Conservation (phyloP, 2,888 invertebrate species). For the Cerceris rybyensis region DNA sequence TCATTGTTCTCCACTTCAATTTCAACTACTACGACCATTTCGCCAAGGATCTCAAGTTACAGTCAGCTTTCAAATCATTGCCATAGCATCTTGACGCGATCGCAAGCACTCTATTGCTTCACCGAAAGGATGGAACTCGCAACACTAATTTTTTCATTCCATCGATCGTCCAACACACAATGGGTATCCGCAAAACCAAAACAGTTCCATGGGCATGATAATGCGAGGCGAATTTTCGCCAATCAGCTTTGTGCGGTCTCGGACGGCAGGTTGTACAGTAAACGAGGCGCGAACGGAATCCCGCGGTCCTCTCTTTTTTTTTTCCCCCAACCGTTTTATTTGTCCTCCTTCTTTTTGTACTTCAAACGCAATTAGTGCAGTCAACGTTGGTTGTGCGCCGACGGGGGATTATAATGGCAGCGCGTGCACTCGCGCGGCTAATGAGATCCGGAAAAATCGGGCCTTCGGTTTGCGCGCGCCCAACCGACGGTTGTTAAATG, state of each 20-base stretch:
- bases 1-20: background rate
- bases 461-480: slow-evolving; percentile 61
- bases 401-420: slow-evolving; percentile 67
- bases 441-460: slow-evolving; percentile 71
- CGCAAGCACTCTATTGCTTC: too few relatives aligned
- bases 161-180: slow-evolving; percentile 21
- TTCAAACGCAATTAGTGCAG: slow-evolving; percentile 72
- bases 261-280: slow-evolving; percentile 43
- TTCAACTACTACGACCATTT: background rate
- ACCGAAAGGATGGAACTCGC: background rate
- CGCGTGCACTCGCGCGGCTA: slow-evolving; percentile 67
- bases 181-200: slow-evolving; percentile 42
- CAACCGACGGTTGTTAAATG: slow-evolving; percentile 67
- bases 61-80: too few relatives aligned
- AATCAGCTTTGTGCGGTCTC: slow-evolving; percentile 62
- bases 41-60: too few relatives aligned
- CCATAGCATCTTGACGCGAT: too few relatives aligned
- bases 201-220: slow-evolving; percentile 45
- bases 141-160: background rate
- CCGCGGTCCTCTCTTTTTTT: slow-evolving; percentile 21
- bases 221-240: slow-evolving; percentile 60
- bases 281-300: slow-evolving; percentile 57
- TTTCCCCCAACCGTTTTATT: slow-evolving; percentile 45
- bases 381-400: slow-evolving; percentile 64
- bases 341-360: slow-evolving; percentile 60